These are phyloP conservation scores for Goniozus legneri DNA, from an alignment of 1,140 invertebrate genomes.

Conservation along the genomic window DNA sequence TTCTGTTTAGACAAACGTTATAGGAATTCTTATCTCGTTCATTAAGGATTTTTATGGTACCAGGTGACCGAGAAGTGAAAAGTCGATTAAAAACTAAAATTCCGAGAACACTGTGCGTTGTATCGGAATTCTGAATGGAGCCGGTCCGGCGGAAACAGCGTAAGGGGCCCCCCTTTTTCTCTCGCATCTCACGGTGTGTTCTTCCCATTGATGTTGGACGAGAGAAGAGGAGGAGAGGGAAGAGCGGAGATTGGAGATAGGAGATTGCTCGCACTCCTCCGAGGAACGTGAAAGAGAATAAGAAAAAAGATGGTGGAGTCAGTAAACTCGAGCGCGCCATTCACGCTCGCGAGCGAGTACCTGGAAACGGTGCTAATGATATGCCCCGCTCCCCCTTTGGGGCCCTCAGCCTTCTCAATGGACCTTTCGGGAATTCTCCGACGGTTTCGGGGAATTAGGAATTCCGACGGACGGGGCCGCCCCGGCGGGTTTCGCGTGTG, in stretches of 20 bases:
- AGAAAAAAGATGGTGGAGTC: conserved; percentile 15
- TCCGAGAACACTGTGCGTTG: background rate
- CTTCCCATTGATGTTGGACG: background rate
- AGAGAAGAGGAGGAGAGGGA: background rate
- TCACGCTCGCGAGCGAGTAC: conserved; percentile 40
- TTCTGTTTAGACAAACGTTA: too few species aligned
- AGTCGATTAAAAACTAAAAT: conserved; percentile 9
- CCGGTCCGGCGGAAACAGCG: too few species aligned
- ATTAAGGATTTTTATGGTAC: too few species aligned
- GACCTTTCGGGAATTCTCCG: conserved; percentile 54
- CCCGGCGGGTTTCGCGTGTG: too few species aligned
- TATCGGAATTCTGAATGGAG: too few species aligned
- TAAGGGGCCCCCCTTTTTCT: too few species aligned
- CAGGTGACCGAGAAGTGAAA: conserved; percentile 13
- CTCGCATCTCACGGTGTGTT: background rate
- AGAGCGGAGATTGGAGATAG: background rate
- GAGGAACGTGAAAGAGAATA: conserved; percentile 4
- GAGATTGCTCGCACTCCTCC: background rate
- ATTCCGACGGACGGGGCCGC: conserved; percentile 44
- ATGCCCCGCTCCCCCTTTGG: conserved; percentile 44
- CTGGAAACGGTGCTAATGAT: conserved; percentile 54
- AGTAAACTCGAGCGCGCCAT: conserved; percentile 33
- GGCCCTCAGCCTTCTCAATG: conserved; percentile 49
- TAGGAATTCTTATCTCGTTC: conserved; percentile 10
- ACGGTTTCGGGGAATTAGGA: conserved; percentile 56